phyloP scores from a whole-genome alignment of 2,888 invertebrate genomes.

The Herminia tarsipennalis region DNA sequence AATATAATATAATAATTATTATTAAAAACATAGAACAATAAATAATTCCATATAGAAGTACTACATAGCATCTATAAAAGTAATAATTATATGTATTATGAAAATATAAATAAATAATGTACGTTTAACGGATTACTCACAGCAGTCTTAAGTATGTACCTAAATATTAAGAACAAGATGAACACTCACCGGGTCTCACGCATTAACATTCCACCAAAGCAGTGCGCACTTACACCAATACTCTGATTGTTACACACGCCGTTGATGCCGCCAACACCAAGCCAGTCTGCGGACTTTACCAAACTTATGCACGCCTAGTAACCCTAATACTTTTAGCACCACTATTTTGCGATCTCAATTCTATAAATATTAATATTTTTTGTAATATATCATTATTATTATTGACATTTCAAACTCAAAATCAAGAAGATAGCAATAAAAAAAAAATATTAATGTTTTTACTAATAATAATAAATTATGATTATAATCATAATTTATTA shows the following conservation, averaged over 20 bases:
- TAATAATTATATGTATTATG: constrained; percentile 9
- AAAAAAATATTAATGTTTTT: background rate
- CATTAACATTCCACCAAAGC: constrained; percentile 85
- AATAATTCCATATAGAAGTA: too few relatives aligned
- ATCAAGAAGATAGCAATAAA: background rate
- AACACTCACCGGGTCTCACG: constrained; percentile 83
- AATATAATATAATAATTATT: too few relatives aligned
- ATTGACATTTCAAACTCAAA: too few relatives aligned
- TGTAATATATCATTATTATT: too few relatives aligned
- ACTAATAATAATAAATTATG: background rate
- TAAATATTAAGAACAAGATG: constrained; percentile 78
- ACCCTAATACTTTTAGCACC: constrained; percentile 75
- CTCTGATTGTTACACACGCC: constrained; percentile 77
- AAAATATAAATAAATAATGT: background rate
- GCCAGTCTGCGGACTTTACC: constrained; percentile 81
- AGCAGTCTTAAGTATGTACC: constrained; percentile 44
- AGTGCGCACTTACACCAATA: constrained; percentile 84
- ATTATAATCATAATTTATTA: background rate
- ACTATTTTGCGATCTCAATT: constrained; percentile 66
- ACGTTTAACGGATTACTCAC: constrained; percentile 22
- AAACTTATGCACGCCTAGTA: constrained; percentile 80
- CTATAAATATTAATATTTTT: background rate
- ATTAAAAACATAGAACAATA: too few relatives aligned
- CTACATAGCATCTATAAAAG: too few relatives aligned
- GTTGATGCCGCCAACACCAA: constrained; percentile 79